These are phyloP conservation scores for Xestia ashworthii DNA, from an alignment of 2,888 invertebrate genomes.

Conservation along the genomic window DNA sequence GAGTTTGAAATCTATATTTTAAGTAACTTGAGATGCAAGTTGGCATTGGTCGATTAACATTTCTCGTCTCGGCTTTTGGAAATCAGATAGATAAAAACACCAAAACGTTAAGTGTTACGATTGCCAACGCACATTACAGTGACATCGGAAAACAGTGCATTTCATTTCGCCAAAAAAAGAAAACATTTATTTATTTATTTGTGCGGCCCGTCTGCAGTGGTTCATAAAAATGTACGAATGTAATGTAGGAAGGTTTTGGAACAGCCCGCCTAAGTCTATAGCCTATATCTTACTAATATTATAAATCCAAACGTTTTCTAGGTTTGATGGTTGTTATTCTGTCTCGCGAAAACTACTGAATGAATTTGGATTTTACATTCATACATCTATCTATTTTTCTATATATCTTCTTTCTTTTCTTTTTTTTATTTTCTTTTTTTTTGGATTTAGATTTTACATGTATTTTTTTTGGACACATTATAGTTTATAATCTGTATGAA, in stretches of 20 bases:
- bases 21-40: background rate
- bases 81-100: background rate
- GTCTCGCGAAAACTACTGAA: too few species aligned
- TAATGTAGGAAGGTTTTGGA: background rate
- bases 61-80: background rate
- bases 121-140: background rate
- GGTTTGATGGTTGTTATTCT: too few species aligned
- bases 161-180: background rate
- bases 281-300: too few species aligned
- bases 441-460: too few species aligned
- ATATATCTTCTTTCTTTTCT: too few species aligned
- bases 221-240: background rate
- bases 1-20: slow-evolving; percentile 31
- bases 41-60: background rate
- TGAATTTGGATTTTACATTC: too few species aligned
- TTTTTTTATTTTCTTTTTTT: too few species aligned
- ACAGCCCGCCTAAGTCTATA: background rate
- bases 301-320: too few species aligned
- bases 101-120: background rate
- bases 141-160: background rate
- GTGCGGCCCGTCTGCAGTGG: background rate
- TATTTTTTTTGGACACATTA: too few species aligned
- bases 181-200: background rate
- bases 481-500: too few species aligned
- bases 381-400: too few species aligned